Percentiles rank a stretch among this genome's conserved stretches.
phyloP scores from a whole-genome alignment of 1,140 invertebrate species.

The Rhizoglyphus robini region DNA sequence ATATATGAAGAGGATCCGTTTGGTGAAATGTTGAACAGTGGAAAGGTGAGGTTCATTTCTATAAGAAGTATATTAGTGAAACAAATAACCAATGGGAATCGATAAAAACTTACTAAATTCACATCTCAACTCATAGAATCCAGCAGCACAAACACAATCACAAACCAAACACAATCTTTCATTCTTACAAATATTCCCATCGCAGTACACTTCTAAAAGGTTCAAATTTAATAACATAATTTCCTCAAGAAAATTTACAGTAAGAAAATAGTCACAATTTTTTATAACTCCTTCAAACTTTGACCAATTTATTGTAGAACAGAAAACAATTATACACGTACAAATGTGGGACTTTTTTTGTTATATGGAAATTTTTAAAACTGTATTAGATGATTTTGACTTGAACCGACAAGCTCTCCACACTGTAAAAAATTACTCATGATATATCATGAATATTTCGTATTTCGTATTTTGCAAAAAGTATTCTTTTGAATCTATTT shows the following conservation, averaged over 20 bases:
- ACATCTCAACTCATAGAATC: constrained; percentile 77
- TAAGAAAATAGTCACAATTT: constrained; percentile 85
- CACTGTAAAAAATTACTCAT: no score
- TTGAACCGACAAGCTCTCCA: no score
- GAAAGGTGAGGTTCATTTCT: constrained; percentile 5
- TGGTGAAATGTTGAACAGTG: neutral
- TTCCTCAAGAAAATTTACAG: no score
- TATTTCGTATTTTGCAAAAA: constrained; percentile 32
- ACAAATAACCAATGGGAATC: no score
- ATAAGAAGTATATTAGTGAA: no score
- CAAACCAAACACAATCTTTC: constrained; percentile 6
- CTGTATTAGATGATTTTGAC: no score
- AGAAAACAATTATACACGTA: constrained; percentile 72
- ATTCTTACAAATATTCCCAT: neutral
- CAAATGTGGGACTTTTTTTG: no score
- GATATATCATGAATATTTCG: no score
- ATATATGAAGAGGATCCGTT: neutral
- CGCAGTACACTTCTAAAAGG: neutral
- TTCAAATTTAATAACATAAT: no score
- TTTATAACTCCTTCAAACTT: constrained; percentile 69
- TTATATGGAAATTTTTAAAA: no score
- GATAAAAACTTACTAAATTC: constrained; percentile 40
- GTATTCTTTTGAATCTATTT: neutral
- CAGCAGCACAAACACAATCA: constrained; percentile 59
- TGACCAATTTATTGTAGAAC: no score